Conservation (phyloP, 2,113 vertebrate genomes). For the Eulacestoma nigropectus region DNA sequence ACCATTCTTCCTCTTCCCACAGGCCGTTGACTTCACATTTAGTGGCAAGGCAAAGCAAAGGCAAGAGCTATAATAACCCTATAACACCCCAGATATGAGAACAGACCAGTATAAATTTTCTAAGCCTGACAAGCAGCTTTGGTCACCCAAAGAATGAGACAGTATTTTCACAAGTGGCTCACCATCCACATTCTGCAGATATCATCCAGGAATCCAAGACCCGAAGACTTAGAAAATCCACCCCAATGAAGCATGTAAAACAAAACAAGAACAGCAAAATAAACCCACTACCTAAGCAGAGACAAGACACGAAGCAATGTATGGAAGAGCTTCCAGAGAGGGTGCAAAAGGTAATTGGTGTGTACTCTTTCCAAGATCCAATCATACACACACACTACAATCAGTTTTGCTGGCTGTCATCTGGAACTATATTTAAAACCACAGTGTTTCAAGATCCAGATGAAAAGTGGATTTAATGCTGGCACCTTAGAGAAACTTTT, state of each 20-base stretch:
- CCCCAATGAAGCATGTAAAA: not conserved
- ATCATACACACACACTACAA: not conserved
- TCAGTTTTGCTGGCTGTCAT: not conserved
- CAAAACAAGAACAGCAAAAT: not conserved
- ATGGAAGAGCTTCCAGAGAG: not conserved
- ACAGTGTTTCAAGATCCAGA: not conserved
- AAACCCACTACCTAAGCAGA: not conserved
- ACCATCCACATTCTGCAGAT: not conserved
- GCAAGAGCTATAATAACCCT: not conserved
- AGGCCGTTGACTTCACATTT: not conserved
- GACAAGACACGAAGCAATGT: not conserved
- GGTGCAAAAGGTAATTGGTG: not conserved
- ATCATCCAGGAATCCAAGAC: not conserved
- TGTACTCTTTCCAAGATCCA: not conserved
- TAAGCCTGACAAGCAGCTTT: not conserved
- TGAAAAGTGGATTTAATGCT: not conserved
- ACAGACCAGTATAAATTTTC: not conserved
- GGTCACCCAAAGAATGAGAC: not conserved
- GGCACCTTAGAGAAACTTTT: not conserved
- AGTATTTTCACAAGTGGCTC: not conserved
- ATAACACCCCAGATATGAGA: accelerated
- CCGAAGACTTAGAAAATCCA: not conserved
- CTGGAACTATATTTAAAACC: not conserved
- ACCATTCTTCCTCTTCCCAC: slow-evolving; percentile 28
- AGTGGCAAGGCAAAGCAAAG: not conserved